A percentile compares a stretch with the other conserved stretches of the same genome.
Evolutionary conservation across 2,797 vertebrate genomes (phyloP).

Genomic region (Margarornis squamiger): DNA sequence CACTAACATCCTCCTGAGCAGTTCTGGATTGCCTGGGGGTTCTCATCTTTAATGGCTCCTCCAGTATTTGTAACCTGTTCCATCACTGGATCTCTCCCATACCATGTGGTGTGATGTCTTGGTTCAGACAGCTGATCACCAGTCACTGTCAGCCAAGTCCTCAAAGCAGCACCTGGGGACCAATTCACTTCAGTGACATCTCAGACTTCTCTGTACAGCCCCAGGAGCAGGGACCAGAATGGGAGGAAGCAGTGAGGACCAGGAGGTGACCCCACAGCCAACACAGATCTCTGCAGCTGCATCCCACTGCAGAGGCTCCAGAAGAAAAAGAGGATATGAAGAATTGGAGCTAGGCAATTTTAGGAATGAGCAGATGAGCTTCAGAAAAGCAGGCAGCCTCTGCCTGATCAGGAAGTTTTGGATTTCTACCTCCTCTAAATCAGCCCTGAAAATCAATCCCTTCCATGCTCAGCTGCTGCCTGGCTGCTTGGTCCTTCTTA

Average conservation of each 20-base stretch:
- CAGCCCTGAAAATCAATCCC: neutral
- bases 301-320: neutral
- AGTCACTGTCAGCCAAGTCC: constrained; percentile 1
- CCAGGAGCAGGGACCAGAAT: neutral
- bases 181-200: neutral
- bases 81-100: neutral
- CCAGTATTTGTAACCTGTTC: neutral
- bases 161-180: neutral
- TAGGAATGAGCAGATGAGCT: neutral
- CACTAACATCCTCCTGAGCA: neutral
- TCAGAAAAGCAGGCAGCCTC: neutral
- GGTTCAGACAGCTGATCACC: neutral
- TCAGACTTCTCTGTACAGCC: neutral
- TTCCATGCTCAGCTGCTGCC: neutral
- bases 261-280: neutral
- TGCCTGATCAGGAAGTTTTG: neutral
- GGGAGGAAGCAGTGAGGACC: neutral
- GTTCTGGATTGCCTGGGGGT: neutral
- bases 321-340: neutral
- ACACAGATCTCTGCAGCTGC: neutral
- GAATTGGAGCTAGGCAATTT: neutral
- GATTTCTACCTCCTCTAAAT: neutral
- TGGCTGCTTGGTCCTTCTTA: neutral
- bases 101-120: neutral
- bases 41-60: neutral